Percentiles rank a stretch among this genome's conserved stretches.
Conservation (phyloP, 64 coral and sea anemone genomes). For the Cladopsammia gracilis region DNA sequence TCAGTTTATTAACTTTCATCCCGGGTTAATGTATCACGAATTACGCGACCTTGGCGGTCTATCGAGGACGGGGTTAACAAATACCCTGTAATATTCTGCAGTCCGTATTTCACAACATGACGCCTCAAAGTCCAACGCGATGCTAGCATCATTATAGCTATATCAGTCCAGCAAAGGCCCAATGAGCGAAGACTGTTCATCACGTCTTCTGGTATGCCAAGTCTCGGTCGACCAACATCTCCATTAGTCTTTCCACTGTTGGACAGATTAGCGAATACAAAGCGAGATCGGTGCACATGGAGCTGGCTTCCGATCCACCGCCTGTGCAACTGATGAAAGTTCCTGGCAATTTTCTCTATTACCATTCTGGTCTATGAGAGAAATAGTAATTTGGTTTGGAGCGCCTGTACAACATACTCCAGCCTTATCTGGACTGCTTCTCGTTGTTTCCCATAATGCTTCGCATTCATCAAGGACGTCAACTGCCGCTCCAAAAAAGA, state of each 20-base stretch:
- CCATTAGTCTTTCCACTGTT: neutral
- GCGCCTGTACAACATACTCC: neutral
- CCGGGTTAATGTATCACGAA: too few species aligned
- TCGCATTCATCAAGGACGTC: neutral
- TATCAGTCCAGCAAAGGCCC: slow-evolving; percentile 22
- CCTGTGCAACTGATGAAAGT: neutral
- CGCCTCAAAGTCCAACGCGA: slow-evolving; percentile 44
- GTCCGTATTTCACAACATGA: slow-evolving; percentile 14
- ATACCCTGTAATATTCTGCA: slow-evolving; percentile 6
- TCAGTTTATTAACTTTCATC: too few species aligned
- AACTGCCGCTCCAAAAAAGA: neutral
- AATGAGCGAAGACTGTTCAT: neutral
- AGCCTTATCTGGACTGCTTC: neutral
- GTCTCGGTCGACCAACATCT: neutral
- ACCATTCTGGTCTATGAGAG: neutral
- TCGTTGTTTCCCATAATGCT: neutral
- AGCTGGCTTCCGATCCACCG: neutral
- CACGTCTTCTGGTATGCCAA: slow-evolving; percentile 29
- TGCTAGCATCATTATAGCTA: slow-evolving; percentile 32
- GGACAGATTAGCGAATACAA: neutral
- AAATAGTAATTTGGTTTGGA: neutral
- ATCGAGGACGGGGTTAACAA: too few species aligned
- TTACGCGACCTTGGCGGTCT: too few species aligned
- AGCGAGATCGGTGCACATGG: neutral
- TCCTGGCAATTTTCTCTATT: neutral